Base-by-base conservation (phyloP, 2,888 invertebrate species). In the Athripsodes cinereus region DNA sequence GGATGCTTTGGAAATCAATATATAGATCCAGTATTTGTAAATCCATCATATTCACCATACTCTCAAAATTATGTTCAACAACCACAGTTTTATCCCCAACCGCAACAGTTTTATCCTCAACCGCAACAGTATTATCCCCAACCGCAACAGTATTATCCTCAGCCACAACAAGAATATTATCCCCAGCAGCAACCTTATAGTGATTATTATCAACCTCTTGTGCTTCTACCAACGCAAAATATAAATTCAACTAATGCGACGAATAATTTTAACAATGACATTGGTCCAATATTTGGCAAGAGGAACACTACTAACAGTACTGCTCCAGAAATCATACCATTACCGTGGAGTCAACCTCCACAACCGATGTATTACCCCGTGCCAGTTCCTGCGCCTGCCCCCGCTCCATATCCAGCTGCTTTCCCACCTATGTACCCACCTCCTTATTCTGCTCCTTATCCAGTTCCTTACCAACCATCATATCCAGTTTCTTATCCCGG, bases 21-120 rank as follows among this genome's bases (percentile, higher is more conserved):
- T 19, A 35, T 63, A n/a, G 63, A 63, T 54, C 63, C 63, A n/a
- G 61, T 53, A 22, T 63, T 60, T 35, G 63, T 59, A n/a, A n/a
- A 35, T 13, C 51, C 51, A 1, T 57, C 60, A 21, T 60, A 57
- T 51, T 57, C 60, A 8, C 60, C 60, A n/a, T 60, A 60, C 21
- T 50, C 46, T 3, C 20, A 16, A 20, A 26, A 16, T 22, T 49
- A 49, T 21, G 10, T 5, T 46, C 5, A n/a, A 16, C 52, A 50
- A 16, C 40, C 34, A 2, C 22, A 44, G 21, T 34, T 16, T 50
- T n/a, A n/a, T 51, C 31, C 10, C 8, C 51, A 51, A 26, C 51
- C 10, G 8, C 16, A 13, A 16, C 52, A 34, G 40, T 35, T 2
- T 52, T 18, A 3, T 52, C 35, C 18, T 1, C 21, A 52, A 11